Percentiles rank a stretch among this genome's conserved stretches.
Evolutionary conservation across 2,888 invertebrate genomes (phyloP).

Genomic region (Arctia plantaginis): DNA sequence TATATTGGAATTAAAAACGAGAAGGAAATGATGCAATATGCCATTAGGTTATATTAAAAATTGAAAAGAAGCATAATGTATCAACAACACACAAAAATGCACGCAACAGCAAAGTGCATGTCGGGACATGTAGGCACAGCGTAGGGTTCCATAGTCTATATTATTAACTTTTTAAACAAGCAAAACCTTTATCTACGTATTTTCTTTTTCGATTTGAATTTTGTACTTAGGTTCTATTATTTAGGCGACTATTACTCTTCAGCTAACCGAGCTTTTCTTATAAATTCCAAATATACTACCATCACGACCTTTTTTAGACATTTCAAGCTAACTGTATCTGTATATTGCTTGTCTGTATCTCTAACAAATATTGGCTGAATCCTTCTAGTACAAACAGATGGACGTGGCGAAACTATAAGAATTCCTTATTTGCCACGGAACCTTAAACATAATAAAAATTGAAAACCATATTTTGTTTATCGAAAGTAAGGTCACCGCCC

Average conservation of each 20-base stretch:
- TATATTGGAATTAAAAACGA: neutral
- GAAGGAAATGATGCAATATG: neutral
- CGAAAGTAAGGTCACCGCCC: neutral
- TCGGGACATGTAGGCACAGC: neutral
- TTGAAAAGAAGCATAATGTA: neutral
- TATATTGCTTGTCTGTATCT: neutral
- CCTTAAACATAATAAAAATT: neutral
- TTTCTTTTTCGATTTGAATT: neutral
- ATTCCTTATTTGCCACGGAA: neutral
- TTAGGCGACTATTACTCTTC: no score
- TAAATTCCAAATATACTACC: neutral
- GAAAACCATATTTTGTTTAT: neutral
- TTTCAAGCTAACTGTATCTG: neutral
- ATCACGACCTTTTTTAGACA: neutral
- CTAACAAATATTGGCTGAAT: neutral
- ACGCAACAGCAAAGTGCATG: neutral
- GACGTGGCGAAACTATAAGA: no score
- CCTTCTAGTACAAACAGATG: no score
- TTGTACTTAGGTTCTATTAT: neutral
- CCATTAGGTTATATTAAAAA: neutral
- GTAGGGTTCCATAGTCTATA: neutral
- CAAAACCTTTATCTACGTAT: neutral
- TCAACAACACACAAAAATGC: neutral
- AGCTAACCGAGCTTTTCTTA: no score
- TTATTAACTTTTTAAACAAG: neutral